phyloP scores from a whole-genome alignment of 2,888 invertebrate species.

The Myopa tessellatipennis region DNA sequence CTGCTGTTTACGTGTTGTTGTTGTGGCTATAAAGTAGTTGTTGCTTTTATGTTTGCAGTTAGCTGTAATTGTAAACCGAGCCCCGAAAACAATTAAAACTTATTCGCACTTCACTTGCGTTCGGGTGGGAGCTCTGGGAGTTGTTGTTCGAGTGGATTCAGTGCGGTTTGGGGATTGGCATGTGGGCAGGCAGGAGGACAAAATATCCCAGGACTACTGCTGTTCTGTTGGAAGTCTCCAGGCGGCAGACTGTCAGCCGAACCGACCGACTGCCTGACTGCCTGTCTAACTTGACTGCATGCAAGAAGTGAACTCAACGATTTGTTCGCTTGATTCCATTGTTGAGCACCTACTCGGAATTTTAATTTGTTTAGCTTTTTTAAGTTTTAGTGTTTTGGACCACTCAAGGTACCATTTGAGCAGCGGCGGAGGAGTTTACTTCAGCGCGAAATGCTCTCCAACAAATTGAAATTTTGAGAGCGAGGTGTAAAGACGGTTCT shows the following conservation, averaged over 20 bases:
- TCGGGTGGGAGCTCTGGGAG: not conserved
- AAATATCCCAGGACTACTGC: not conserved
- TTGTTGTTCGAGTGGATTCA: not conserved
- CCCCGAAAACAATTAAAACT: conserved; percentile 45
- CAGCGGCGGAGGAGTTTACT: no score
- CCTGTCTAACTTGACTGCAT: not conserved
- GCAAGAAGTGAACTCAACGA: conserved; percentile 11
- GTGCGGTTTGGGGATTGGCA: not conserved
- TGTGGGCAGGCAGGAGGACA: not conserved
- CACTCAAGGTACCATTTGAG: no score
- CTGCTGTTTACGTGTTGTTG: not conserved
- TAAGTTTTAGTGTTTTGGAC: not conserved
- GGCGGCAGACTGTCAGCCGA: not conserved
- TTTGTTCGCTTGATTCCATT: conserved; percentile 33
- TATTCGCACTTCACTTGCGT: conserved; percentile 37
- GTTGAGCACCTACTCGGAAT: conserved; percentile 27
- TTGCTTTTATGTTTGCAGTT: conserved; percentile 12
- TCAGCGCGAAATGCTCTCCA: no score
- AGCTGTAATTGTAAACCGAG: conserved; percentile 26
- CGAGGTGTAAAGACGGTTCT: no score
- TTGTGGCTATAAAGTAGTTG: not conserved
- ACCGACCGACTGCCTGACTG: not conserved
- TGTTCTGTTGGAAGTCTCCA: not conserved
- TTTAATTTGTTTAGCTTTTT: conserved; percentile 25
- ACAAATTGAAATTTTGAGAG: no score